Evolutionary conservation across 2,888 invertebrate genomes (phyloP).

Genomic region (Chymomyza amoena): DNA sequence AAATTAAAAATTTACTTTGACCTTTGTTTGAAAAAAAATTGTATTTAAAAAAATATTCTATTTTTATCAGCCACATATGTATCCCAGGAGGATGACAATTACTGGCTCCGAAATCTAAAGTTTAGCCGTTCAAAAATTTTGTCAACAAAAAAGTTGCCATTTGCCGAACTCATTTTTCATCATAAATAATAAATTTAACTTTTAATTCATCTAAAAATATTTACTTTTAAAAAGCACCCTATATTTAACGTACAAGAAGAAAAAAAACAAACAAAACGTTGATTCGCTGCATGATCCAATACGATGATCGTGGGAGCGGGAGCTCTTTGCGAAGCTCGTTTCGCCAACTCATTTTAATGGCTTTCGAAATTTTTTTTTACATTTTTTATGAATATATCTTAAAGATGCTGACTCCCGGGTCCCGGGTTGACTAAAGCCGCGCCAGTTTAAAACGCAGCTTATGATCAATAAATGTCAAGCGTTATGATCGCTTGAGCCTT

Average conservation of each 20-base stretch:
- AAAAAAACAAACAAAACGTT: slow-evolving; percentile 18
- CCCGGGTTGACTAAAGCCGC: slow-evolving; percentile 22
- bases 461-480: slow-evolving; percentile 71
- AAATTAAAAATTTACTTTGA: too few relatives aligned
- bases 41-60: too few relatives aligned
- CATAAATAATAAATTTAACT: too few relatives aligned
- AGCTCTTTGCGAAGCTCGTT: slow-evolving; percentile 45
- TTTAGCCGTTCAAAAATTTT: too few relatives aligned
- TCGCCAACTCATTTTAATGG: slow-evolving; percentile 59
- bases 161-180: too few relatives aligned
- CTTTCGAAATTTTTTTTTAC: slow-evolving; percentile 43
- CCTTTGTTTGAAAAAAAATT: too few relatives aligned
- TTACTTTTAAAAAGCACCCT: too few relatives aligned
- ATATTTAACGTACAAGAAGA: background rate
- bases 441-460: slow-evolving; percentile 67
- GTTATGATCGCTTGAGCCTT: slow-evolving; percentile 50
- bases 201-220: too few relatives aligned
- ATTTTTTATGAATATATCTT: slow-evolving; percentile 36
- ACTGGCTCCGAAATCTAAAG: too few relatives aligned
- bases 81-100: too few relatives aligned
- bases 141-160: too few relatives aligned
- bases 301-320: slow-evolving; percentile 43
- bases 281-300: slow-evolving; percentile 1
- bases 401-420: slow-evolving; percentile 29
- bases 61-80: too few relatives aligned